phyloP scores from a whole-genome alignment of 2,113 vertebrate species.

The Canis aureus region DNA sequence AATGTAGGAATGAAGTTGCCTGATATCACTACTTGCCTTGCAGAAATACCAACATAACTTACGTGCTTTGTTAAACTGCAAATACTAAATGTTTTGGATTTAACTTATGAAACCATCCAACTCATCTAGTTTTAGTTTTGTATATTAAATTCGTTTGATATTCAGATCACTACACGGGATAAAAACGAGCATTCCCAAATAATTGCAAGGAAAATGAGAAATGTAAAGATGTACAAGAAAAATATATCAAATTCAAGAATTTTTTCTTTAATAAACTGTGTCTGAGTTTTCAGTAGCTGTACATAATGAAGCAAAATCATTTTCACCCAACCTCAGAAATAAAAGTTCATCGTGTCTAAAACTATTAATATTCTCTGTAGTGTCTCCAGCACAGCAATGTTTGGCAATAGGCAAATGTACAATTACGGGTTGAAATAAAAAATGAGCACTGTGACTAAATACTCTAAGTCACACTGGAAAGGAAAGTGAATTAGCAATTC shows the following conservation, averaged over 20 bases:
- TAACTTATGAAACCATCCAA: background rate
- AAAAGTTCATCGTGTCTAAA: background rate
- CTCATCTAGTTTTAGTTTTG: background rate
- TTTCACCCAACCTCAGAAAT: background rate
- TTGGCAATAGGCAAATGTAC: background rate
- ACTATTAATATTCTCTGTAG: background rate
- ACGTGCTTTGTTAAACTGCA: background rate
- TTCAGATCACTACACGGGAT: background rate
- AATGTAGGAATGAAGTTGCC: background rate
- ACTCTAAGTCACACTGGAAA: background rate
- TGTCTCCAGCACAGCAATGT: background rate
- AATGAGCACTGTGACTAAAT: conserved; percentile 10
- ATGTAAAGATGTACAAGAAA: background rate
- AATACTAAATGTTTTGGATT: background rate
- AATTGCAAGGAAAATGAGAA: background rate
- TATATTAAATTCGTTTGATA: background rate
- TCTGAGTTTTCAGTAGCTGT: background rate
- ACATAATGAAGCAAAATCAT: background rate
- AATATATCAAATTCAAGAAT: conserved; percentile 5
- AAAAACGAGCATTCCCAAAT: conserved; percentile 32
- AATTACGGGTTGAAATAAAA: background rate
- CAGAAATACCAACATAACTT: background rate
- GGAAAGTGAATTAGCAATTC: background rate
- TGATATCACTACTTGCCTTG: background rate
- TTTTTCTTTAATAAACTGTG: background rate